phyloP scores from a whole-genome alignment of 2,113 vertebrate genomes.

The Illadopsis cleaveri region DNA sequence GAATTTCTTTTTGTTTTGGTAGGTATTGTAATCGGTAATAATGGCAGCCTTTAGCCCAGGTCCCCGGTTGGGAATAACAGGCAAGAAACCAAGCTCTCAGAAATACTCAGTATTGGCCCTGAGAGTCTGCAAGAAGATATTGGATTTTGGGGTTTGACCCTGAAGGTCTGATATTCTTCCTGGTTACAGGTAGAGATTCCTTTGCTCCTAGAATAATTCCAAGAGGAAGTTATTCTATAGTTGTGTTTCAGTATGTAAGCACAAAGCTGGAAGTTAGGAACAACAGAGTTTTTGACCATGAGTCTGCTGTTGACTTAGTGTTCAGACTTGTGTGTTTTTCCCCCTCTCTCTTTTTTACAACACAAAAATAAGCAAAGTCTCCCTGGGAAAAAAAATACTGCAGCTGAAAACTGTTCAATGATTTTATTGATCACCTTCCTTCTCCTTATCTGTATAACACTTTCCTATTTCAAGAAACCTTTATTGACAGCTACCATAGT shows the following conservation, averaged over 20 bases:
- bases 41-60: not conserved
- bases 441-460: not conserved
- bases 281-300: not conserved
- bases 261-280: not conserved
- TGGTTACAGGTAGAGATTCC: not conserved
- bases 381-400: not conserved
- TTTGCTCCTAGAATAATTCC: conserved; percentile 29
- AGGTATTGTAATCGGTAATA: not conserved
- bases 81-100: conserved; percentile 3
- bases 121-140: not conserved
- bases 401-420: not conserved
- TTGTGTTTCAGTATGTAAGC: not conserved
- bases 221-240: not conserved
- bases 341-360: not conserved
- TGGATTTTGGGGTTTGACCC: not conserved
- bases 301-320: not conserved
- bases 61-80: not conserved
- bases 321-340: not conserved
- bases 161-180: conserved; percentile 13
- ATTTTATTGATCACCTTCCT: not conserved
- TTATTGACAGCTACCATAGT: not conserved
- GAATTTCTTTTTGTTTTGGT: conserved; percentile 11
- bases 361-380: not conserved
- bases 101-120: not conserved
- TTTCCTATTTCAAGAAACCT: not conserved